Base-by-base conservation (phyloP, 92 coral and sea anemone genomes). In the Phenganax subtilis region DNA sequence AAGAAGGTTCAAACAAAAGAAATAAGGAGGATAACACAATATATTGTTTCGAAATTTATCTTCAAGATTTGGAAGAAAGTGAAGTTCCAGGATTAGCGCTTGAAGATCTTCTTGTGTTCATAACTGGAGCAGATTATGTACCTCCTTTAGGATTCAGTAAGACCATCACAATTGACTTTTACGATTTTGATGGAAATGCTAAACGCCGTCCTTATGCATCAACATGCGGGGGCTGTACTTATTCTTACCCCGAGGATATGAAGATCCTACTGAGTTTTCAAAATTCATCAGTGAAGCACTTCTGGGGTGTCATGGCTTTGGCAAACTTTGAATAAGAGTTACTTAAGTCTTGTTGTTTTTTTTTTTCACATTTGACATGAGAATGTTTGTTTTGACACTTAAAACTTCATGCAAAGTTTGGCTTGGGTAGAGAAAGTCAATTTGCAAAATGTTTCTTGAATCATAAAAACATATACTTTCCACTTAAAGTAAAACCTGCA, bases 171-270 rank as follows among this genome's bases (percentile, higher is more conserved):
- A 54, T 89, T 10, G 28, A 75, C 59, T 87, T 87, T 30, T 89
- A 81, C 59, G 76, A 86, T 57, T 76, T 86, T 15, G 65, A 11
- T 55, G 81, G 68, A 84, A 86, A 72, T 55, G 85, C 31, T 54
- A 82, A 75, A 8, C 76, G 86, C 8, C 88, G 78, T 53, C 90
- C 90, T 12, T 89, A 85, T 75, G 87, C 92, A 71, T 89, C 86
- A 69, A 86, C 88, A 15, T 89, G 92, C 78, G 75, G 68, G n/a
- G n/a, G 72, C 85, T 86, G 56, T 57, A 87, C 44, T 74, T 86
- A 62, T 52, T 80, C 63, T 25, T 89, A 67, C 90, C 89, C 54
- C 75, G 90, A 47, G 87, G 90, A 65, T 20, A 87, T 55, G 83
- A 87, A 61, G 86, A 87, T 0, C 89, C 87, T 75, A 74, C 71